phyloP scores from a whole-genome alignment of 2,113 vertebrate genomes.

The Bagarius yarrelli region DNA sequence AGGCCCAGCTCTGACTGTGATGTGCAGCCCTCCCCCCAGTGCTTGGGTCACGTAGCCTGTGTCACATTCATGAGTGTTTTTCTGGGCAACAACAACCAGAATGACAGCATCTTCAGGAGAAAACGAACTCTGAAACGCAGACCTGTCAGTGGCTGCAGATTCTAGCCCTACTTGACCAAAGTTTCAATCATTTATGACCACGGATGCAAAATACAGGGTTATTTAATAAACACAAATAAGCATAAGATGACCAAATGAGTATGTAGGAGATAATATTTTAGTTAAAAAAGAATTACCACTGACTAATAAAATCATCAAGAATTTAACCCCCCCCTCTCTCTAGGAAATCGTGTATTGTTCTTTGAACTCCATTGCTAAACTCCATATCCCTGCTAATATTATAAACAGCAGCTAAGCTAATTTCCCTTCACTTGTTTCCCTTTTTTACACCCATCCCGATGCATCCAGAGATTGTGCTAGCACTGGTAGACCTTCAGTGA shows the following conservation, averaged over 20 bases:
- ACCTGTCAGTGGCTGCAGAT: constrained; percentile 28
- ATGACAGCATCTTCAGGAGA: constrained; percentile 35
- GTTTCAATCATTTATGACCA: constrained; percentile 3
- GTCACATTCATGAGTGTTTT: constrained; percentile 59
- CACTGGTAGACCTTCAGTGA: no score
- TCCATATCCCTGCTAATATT: no score
- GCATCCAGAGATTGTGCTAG: no score
- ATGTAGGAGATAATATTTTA: background rate
- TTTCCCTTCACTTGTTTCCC: no score
- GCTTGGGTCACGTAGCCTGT: constrained; percentile 53
- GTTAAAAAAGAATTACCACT: background rate
- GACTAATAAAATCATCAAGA: background rate
- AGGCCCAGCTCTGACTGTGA: constrained; percentile 27
- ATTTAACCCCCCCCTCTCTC: no score
- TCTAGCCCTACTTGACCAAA: background rate
- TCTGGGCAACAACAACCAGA: constrained; percentile 60
- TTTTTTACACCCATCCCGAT: no score
- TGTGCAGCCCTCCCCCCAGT: background rate
- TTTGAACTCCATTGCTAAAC: background rate
- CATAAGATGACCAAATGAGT: background rate
- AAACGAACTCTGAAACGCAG: constrained; percentile 29
- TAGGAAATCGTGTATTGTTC: no score
- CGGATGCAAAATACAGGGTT: constrained; percentile 3
- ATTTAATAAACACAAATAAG: background rate
- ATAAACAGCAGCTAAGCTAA: no score